phyloP scores from a whole-genome alignment of 2,888 invertebrate species.

The Notodonta ziczac region DNA sequence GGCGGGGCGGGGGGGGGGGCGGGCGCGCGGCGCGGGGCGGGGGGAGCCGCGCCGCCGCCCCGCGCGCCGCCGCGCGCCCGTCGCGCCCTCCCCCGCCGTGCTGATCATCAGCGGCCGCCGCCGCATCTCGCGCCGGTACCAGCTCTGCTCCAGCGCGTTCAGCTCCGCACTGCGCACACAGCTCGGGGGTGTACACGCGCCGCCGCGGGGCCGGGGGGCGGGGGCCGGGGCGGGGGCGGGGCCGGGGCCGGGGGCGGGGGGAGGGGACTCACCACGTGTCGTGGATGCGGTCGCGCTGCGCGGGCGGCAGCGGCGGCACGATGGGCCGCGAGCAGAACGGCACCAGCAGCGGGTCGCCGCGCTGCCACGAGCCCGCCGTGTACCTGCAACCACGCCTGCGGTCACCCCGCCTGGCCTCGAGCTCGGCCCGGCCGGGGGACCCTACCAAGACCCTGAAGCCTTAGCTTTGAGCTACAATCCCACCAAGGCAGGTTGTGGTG shows the following conservation, averaged over 20 bases:
- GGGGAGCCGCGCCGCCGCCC: conserved; percentile 34
- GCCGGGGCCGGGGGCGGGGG: background rate
- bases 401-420: too few relatives aligned
- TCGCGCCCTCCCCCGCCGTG: conserved; percentile 72
- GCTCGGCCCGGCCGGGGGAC: too few relatives aligned
- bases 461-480: too few relatives aligned
- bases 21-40: conserved; percentile 24
- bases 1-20: conserved; percentile 47
- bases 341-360: conserved; percentile 63
- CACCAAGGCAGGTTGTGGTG: too few relatives aligned
- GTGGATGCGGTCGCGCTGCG: conserved; percentile 42
- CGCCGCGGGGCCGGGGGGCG: background rate
- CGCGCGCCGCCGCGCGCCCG: conserved; percentile 39
- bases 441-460: too few relatives aligned
- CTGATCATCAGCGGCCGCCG: conserved; percentile 89
- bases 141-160: conserved; percentile 84
- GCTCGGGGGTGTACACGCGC: background rate
- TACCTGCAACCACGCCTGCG: conserved; percentile 28
- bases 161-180: conserved; percentile 68
- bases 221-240: background rate
- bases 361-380: conserved; percentile 73
- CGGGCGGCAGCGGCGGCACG: conserved; percentile 56
- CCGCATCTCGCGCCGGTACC: conserved; percentile 91
- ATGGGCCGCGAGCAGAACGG: conserved; percentile 51
- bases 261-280: conserved; percentile 39